phyloP scores from a whole-genome alignment of 2,797 vertebrate genomes.

The Poeciliopsis turneri region DNA sequence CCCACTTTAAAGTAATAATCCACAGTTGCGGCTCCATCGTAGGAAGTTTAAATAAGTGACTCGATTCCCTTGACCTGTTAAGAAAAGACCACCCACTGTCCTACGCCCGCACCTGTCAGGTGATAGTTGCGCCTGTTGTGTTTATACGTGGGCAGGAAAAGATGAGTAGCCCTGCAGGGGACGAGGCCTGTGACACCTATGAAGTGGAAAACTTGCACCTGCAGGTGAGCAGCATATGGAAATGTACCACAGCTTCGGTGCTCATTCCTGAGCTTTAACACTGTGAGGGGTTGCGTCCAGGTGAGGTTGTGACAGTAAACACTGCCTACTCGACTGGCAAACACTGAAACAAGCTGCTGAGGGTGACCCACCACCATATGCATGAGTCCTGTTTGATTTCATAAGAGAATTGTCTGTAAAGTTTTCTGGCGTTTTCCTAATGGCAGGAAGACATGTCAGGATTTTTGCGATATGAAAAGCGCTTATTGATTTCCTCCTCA shows the following conservation, averaged over 20 bases:
- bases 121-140: slow-evolving; percentile 25
- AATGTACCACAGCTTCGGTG: slow-evolving; percentile 65
- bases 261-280: slow-evolving; percentile 52
- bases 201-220: slow-evolving; percentile 72
- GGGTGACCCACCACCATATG: slow-evolving; percentile 17
- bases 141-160: slow-evolving; percentile 39
- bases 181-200: slow-evolving; percentile 57
- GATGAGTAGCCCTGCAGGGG: slow-evolving; percentile 38
- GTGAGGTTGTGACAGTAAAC: slow-evolving; percentile 78
- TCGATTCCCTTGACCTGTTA: slow-evolving; percentile 61
- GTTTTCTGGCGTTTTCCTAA: not conserved
- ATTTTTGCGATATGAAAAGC: slow-evolving; percentile 21
- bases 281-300: slow-evolving; percentile 61
- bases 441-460: not conserved
- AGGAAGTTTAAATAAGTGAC: slow-evolving; percentile 52
- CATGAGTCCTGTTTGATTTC: not conserved
- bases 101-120: slow-evolving; percentile 18
- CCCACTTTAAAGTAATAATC: slow-evolving; percentile 1
- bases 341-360: slow-evolving; percentile 20
- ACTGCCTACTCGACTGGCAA: slow-evolving; percentile 38
- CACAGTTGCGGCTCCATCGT: slow-evolving; percentile 18
- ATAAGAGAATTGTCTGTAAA: not conserved
- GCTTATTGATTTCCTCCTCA: slow-evolving; percentile 34
- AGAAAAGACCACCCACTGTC: slow-evolving; percentile 18
- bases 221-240: slow-evolving; percentile 70